These are phyloP conservation scores for Chironex yamaguchii DNA, from an alignment of 30 jellyfish, hydroid and myxozoan genomes.

Conservation along the genomic window DNA sequence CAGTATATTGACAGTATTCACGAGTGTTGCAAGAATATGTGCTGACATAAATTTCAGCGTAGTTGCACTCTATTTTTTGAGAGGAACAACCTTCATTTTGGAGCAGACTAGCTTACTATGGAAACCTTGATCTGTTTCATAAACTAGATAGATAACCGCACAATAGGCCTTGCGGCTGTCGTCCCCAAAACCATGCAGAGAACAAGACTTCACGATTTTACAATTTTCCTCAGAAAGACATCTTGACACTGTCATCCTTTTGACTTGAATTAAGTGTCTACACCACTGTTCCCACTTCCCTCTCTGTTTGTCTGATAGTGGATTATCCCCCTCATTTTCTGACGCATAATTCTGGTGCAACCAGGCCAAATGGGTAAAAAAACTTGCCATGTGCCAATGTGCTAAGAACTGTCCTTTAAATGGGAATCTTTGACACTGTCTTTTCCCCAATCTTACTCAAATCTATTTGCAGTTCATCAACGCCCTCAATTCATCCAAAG, in stretches of 20 bases:
- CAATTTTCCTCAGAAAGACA: slow-evolving; percentile 15
- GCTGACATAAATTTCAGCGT: slow-evolving; percentile 33
- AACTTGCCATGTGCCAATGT: background rate
- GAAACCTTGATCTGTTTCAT: background rate
- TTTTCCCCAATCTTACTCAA: background rate
- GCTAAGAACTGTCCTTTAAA: slow-evolving; percentile 4
- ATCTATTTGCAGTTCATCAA: background rate
- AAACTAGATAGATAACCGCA: slow-evolving; percentile 16
- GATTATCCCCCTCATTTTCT: slow-evolving; percentile 22
- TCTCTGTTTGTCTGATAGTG: background rate
- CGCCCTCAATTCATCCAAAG: background rate
- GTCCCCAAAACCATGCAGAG: background rate
- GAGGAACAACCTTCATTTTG: slow-evolving; percentile 21
- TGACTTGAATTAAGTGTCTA: background rate
- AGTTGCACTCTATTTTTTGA: slow-evolving; percentile 3
- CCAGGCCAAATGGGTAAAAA: slow-evolving; percentile 38
- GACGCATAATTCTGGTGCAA: slow-evolving; percentile 5
- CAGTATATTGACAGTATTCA: slow-evolving; percentile 30
- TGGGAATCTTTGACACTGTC: too few species aligned
- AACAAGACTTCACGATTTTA: background rate
- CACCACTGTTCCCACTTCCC: background rate
- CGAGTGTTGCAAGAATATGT: background rate
- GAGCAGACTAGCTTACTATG: background rate
- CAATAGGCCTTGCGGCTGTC: slow-evolving; percentile 7
- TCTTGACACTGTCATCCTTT: background rate